Evolutionary conservation across 2,797 vertebrate genomes (phyloP).

Genomic region (Halcyon leucocephala): DNA sequence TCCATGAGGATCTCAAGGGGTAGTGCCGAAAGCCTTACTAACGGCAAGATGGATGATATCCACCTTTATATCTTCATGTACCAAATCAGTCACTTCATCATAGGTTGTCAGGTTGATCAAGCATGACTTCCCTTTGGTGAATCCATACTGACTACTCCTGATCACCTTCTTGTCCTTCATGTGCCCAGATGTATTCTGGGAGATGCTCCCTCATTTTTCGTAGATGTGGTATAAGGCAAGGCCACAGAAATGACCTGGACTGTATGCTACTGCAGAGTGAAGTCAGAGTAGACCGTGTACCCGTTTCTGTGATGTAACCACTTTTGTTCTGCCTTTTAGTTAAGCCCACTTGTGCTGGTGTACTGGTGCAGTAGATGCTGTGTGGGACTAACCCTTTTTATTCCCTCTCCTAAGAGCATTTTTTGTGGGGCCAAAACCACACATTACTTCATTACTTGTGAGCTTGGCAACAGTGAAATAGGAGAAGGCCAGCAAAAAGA

Average conservation of each 20-base stretch:
- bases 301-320: background rate
- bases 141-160: background rate
- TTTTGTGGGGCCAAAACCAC: background rate
- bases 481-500: constrained; percentile 32
- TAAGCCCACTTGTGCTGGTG: background rate
- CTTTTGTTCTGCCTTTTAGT: background rate
- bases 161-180: background rate
- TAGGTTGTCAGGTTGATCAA: background rate
- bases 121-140: background rate
- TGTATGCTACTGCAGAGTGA: background rate
- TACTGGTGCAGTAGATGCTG: background rate
- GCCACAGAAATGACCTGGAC: background rate
- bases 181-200: background rate
- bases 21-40: background rate
- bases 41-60: fast-evolving
- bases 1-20: background rate
- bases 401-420: background rate
- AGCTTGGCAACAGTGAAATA: constrained; percentile 28
- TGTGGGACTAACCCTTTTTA: background rate
- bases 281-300: background rate
- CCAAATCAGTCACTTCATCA: background rate
- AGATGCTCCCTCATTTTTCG: background rate
- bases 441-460: constrained; percentile 8
- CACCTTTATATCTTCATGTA: background rate
- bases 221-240: background rate